Evolutionary conservation across 2,113 vertebrate genomes (phyloP).

Genomic region (Pangasianodon hypophthalmus): DNA sequence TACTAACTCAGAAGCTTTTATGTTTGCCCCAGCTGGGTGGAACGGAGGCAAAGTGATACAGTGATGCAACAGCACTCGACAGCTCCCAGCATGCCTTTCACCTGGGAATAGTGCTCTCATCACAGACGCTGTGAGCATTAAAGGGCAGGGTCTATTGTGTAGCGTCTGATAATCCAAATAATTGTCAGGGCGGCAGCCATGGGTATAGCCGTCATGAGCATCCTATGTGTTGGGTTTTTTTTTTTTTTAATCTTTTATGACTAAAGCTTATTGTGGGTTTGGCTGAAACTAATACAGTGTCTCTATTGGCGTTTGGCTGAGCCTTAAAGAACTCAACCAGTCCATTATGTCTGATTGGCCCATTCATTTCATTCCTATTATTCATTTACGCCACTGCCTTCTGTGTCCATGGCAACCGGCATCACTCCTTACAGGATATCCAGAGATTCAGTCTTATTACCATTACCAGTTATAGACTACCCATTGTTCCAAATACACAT

Average conservation of each 20-base stretch:
- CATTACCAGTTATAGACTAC: conserved; percentile 27
- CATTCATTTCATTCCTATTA: conserved; percentile 38
- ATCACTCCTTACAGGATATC: neutral
- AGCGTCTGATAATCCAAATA: neutral
- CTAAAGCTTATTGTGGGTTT: neutral
- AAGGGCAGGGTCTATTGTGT: neutral
- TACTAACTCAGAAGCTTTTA: conserved; percentile 26
- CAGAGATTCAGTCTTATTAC: conserved; percentile 28
- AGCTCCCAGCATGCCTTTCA: conserved; percentile 47
- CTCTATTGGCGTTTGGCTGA: neutral
- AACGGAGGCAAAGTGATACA: neutral
- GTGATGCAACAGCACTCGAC: conserved; percentile 15
- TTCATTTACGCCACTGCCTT: conserved; percentile 30
- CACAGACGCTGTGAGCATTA: conserved; percentile 14
- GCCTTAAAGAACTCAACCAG: neutral
- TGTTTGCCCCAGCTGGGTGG: conserved; percentile 25
- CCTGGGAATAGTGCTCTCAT: neutral
- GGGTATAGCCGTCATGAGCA: neutral
- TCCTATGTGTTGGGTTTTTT: neutral
- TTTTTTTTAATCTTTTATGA: conserved; percentile 16
- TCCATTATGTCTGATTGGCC: conserved; percentile 34
- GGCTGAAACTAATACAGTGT: neutral
- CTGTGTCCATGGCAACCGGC: conserved; percentile 38
- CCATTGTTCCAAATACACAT: conserved; percentile 16
- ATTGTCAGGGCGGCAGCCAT: neutral